phyloP scores from a whole-genome alignment of 2,797 vertebrate species.

The Enteromius viviparus region DNA sequence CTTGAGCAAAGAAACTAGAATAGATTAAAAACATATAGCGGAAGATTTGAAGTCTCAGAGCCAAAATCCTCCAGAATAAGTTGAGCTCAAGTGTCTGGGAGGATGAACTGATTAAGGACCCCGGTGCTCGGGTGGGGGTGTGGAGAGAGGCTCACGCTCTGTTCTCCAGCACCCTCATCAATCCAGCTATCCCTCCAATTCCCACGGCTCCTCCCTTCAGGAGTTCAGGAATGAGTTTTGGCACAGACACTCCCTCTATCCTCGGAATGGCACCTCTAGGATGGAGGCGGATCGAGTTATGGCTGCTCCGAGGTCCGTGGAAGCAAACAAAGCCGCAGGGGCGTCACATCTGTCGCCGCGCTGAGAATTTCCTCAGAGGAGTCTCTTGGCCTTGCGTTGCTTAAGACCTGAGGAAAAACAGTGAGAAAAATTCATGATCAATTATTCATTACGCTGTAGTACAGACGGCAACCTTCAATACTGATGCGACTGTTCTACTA shows the following conservation, averaged over 20 bases:
- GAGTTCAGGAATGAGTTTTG: conserved; percentile 34
- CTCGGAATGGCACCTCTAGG: conserved; percentile 15
- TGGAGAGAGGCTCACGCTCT: conserved; percentile 28
- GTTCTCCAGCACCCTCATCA: conserved; percentile 40
- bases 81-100: conserved; percentile 33
- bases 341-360: conserved; percentile 34
- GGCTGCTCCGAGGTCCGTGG: conserved; percentile 15
- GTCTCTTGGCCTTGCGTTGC: conserved; percentile 9
- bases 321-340: conserved; percentile 20
- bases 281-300: conserved; percentile 16
- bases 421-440: conserved; percentile 3
- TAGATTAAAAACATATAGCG: conserved; percentile 31
- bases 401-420: conserved; percentile 34
- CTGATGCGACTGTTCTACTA: neutral
- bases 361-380: conserved; percentile 32
- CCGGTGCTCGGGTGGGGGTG: conserved; percentile 16
- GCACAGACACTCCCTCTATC: conserved; percentile 26
- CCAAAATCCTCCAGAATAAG: conserved; percentile 11
- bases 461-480: neutral
- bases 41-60: conserved; percentile 11
- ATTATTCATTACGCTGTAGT: conserved; percentile 16
- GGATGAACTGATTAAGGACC: conserved; percentile 33
- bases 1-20: conserved; percentile 2
- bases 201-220: conserved; percentile 47
- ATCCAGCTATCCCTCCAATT: conserved; percentile 47